Percentiles rank a stretch among this genome's conserved stretches.
phyloP scores from a whole-genome alignment of 2,113 vertebrate genomes.

The Rattus rattus region DNA sequence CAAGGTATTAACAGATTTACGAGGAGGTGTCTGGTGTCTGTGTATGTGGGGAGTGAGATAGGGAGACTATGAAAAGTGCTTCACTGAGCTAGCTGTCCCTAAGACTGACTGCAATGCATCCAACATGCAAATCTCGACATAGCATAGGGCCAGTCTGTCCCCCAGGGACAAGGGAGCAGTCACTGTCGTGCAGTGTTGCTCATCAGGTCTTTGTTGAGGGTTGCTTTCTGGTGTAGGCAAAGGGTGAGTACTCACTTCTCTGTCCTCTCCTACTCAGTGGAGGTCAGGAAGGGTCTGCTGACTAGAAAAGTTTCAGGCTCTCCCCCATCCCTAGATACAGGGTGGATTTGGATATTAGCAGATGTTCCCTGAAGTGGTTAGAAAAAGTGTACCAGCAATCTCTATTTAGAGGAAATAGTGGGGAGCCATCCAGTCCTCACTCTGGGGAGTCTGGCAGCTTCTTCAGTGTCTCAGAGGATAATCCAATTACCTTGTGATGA shows the following conservation, averaged over 20 bases:
- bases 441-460: not conserved
- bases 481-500: not conserved
- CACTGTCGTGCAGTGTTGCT: no score
- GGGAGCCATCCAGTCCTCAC: no score
- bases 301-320: not conserved
- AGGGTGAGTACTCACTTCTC: not conserved
- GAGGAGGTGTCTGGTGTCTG: not conserved
- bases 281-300: not conserved
- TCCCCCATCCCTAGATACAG: not conserved
- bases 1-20: not conserved
- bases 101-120: not conserved
- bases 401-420: not conserved
- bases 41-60: not conserved
- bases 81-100: not conserved
- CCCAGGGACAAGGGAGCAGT: not conserved
- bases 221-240: not conserved
- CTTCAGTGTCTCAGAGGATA: not conserved
- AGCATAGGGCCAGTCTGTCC: not conserved
- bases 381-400: not conserved
- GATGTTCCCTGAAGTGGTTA: not conserved
- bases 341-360: not conserved
- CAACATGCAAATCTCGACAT: not conserved
- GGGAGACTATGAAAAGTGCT: not conserved
- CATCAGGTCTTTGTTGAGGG: not conserved
- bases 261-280: not conserved